These are phyloP conservation scores for Metridium senile DNA, from an alignment of 92 coral and sea anemone species.

Conservation along the genomic window DNA sequence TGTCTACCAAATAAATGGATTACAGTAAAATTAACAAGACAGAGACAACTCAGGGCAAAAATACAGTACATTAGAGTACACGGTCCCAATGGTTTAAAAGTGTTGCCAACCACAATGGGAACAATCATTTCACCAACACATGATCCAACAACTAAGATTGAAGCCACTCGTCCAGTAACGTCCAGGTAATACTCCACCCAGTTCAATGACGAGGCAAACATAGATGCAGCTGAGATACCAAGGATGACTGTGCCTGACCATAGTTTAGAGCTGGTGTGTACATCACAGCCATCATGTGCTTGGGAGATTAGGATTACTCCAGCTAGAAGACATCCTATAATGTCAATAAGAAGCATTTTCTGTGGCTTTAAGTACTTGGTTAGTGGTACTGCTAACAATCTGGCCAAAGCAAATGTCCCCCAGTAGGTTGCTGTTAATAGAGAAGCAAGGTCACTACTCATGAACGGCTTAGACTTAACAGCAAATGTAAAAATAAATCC, in stretches of 20 bases:
- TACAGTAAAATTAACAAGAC: slow-evolving; percentile 17
- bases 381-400: slow-evolving; percentile 79
- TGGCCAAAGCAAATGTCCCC: slow-evolving; percentile 92
- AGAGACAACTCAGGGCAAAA: slow-evolving; percentile 49
- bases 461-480: slow-evolving; percentile 9
- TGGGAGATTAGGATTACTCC: slow-evolving; percentile 70
- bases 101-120: slow-evolving; percentile 79
- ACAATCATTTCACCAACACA: slow-evolving; percentile 89
- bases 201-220: slow-evolving; percentile 78
- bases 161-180: slow-evolving; percentile 84
- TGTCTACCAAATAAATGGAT: slow-evolving; percentile 18
- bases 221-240: slow-evolving; percentile 91
- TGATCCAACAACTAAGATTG: slow-evolving; percentile 81
- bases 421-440: slow-evolving; percentile 83
- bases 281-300: slow-evolving; percentile 45
- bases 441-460: slow-evolving; percentile 68
- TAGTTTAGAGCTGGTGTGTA: slow-evolving; percentile 21
- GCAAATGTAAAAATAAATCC: slow-evolving; percentile 73
- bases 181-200: slow-evolving; percentile 82
- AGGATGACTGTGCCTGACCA: slow-evolving; percentile 80
- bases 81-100: slow-evolving; percentile 71
- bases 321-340: slow-evolving; percentile 71
- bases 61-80: slow-evolving; percentile 69
- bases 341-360: slow-evolving; percentile 63
- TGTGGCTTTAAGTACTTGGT: slow-evolving; percentile 66